Evolutionary conservation across 1,140 invertebrate genomes (phyloP).

Genomic region (Ceratoteleas bidentatus): DNA sequence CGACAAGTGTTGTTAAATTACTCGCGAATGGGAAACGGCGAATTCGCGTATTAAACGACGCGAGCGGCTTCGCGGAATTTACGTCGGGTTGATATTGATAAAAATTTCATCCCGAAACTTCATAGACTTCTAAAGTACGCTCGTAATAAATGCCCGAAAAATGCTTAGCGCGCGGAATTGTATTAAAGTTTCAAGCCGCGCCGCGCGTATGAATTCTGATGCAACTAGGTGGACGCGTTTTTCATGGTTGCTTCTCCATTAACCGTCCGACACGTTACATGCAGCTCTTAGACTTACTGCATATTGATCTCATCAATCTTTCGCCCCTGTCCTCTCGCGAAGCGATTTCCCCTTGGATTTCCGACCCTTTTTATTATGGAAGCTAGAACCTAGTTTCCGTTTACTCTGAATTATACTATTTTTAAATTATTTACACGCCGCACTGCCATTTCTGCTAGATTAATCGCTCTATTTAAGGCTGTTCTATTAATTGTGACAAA

Average conservation of each 20-base stretch:
- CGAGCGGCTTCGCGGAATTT: conserved; percentile 25
- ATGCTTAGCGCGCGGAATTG: conserved; percentile 59
- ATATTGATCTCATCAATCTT: conserved; percentile 80
- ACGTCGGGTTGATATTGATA: conserved; percentile 27
- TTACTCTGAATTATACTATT: conserved; percentile 47
- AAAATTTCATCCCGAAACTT: conserved; percentile 50
- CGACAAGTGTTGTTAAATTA: too few species aligned
- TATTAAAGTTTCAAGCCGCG: conserved; percentile 64
- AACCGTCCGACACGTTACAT: conserved; percentile 74
- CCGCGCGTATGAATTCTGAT: conserved; percentile 65
- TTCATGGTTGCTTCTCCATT: conserved; percentile 76
- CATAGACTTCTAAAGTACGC: conserved; percentile 43
- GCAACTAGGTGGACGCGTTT: conserved; percentile 70
- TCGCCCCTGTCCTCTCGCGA: conserved; percentile 51
- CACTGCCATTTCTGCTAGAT: too few species aligned
- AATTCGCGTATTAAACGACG: conserved; percentile 5
- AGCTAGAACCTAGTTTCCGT: conserved; percentile 60
- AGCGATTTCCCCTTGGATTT: conserved; percentile 64
- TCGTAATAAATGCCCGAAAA: conserved; percentile 62
- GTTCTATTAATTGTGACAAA: too few species aligned
- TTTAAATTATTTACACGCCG: conserved; percentile 41
- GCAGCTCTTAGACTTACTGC: conserved; percentile 78
- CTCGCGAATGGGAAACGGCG: too few species aligned
- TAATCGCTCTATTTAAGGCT: too few species aligned
- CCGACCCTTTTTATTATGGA: conserved; percentile 62